A percentile compares a stretch with the other conserved stretches of the same genome.
Evolutionary conservation across 2,113 vertebrate genomes (phyloP).

Genomic region (Alexandromys fortis): DNA sequence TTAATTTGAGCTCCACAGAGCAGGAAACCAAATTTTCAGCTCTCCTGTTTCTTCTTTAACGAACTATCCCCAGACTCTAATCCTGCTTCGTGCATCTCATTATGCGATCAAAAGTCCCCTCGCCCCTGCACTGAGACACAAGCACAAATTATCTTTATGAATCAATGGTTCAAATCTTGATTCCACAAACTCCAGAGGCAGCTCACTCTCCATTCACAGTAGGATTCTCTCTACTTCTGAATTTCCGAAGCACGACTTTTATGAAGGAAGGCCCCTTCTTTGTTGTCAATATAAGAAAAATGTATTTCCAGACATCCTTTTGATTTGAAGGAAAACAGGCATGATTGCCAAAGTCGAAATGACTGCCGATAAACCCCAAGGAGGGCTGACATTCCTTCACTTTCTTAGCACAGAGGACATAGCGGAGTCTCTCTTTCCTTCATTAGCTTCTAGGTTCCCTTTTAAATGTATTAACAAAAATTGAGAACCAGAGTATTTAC

Average conservation of each 20-base stretch:
- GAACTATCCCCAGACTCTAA: neutral
- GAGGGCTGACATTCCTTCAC: neutral
- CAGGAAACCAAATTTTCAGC: constrained; percentile 41
- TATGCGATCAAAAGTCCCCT: constrained; percentile 17
- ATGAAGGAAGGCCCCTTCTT: neutral
- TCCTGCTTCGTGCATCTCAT: neutral
- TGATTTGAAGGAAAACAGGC: neutral
- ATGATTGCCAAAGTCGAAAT: neutral
- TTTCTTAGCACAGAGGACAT: neutral
- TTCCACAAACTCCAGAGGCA: neutral
- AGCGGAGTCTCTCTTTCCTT: neutral
- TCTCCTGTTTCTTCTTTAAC: constrained; percentile 49
- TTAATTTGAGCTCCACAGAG: constrained; percentile 6
- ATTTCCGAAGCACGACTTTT: neutral
- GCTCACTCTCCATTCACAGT: neutral
- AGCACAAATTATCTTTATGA: neutral
- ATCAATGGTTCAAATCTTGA: neutral
- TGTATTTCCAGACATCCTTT: neutral
- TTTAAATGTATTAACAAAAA: neutral
- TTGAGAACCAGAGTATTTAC: neutral
- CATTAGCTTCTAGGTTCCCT: neutral
- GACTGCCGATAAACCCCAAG: neutral
- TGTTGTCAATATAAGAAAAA: neutral
- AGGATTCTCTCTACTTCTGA: neutral
- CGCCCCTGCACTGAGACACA: neutral